Evolutionary conservation across 2,888 invertebrate genomes (phyloP), one percentile per base, ranked within the genome.

Genomic region (Drosophila mercatorum): DNA sequence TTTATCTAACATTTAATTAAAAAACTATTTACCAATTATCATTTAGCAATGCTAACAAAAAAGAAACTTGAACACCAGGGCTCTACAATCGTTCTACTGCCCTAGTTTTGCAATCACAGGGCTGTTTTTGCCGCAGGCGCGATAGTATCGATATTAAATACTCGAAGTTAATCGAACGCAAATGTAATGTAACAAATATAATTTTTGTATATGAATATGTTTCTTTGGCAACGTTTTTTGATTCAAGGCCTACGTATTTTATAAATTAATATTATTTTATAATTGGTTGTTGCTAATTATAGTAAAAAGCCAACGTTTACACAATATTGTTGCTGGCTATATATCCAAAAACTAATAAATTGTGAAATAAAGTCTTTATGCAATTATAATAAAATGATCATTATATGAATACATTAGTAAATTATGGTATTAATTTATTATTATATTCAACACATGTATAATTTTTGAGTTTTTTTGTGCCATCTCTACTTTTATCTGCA

Each of bases 21-120:
- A 36, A 12, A 28, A 68, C 17, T 65, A 78, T 75, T 84, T 82
- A 82, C 81, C 81, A 80, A 80, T 72, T 78, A 56, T 77, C 82
- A 78, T 82, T 82, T 72, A 75, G 64, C 78, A 77, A 78, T 82
- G 78, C 78, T 80, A 81, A 83, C 66, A 83, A 83, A 78, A 84
- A 82, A 61, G 51, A 71, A 84, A 77, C 69, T 71, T 68, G 70
- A 77, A 71, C 52, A 56, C 74, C 84, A 81, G 81, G 84, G 81
- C 70, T 64, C 28, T 36, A n/a, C 31, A 56, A 38, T 77, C 63
- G 53, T 78, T n/a, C 28, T 74, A 56, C 75, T 75, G 78, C 71
- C 78, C 66, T 66, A 17, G 66, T 34, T 34, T 57, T 31, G 5
- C 28, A 28, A 56, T 46, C 10, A 22, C 73, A 69, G 71, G 22